A percentile compares a stretch with the other conserved stretches of the same genome.
Conservation (phyloP, 2,797 vertebrate genomes). For the Onychomys leucogaster region DNA sequence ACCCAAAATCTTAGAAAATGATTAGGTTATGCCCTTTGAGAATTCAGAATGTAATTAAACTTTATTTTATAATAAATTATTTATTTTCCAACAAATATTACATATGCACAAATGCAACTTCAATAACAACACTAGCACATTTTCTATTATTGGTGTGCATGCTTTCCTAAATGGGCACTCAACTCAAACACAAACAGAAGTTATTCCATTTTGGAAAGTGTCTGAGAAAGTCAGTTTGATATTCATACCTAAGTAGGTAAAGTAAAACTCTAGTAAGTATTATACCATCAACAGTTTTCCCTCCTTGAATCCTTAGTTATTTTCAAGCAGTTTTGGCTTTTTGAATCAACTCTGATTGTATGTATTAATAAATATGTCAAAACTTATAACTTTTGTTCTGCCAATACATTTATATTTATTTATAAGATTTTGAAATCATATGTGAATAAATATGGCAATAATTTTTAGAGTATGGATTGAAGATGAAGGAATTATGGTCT, state of each 20-base stretch:
- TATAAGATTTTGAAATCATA: constrained; percentile 1
- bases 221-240: not conserved
- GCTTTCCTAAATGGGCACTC: not conserved
- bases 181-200: not conserved
- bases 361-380: not conserved
- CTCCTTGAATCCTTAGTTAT: not conserved
- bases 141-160: not conserved
- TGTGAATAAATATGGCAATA: not conserved
- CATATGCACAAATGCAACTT: not conserved
- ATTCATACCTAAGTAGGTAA: not conserved
- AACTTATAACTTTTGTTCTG: not conserved
- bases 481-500: not conserved
- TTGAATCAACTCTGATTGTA: not conserved
- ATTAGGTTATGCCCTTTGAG: not conserved
- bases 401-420: not conserved
- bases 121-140: not conserved
- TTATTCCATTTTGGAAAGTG: not conserved
- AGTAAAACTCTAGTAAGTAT: not conserved
- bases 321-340: not conserved
- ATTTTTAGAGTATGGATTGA: not conserved
- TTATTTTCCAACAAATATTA: not conserved
- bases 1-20: constrained; percentile 20
- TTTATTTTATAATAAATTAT: not conserved
- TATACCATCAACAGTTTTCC: not conserved
- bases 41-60: not conserved